Conservation (phyloP, 2,888 invertebrate genomes). For the Conomelus anceps region DNA sequence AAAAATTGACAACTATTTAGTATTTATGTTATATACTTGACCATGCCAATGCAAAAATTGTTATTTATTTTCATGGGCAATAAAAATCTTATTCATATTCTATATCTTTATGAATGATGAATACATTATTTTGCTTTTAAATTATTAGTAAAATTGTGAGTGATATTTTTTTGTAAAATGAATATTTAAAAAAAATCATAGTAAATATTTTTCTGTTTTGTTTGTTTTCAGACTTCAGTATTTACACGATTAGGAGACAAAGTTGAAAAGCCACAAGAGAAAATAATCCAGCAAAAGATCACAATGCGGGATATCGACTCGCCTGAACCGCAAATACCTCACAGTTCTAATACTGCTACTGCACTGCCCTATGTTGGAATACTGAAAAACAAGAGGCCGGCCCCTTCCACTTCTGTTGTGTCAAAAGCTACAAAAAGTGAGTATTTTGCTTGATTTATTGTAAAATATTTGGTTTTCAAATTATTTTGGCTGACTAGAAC, state of each 20-base stretch:
- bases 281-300: not conserved
- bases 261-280: not conserved
- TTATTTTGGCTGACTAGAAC: too few species aligned
- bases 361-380: slow-evolving; percentile 17
- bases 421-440: slow-evolving; percentile 4
- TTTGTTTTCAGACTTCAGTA: not conserved
- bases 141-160: too few species aligned
- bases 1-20: too few species aligned
- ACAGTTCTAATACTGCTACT: not conserved
- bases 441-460: not conserved
- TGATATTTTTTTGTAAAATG: not conserved
- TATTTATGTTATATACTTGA: too few species aligned
- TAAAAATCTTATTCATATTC: too few species aligned
- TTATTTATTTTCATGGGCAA: too few species aligned
- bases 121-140: too few species aligned
- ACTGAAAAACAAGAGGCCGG: slow-evolving; percentile 2
- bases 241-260: not conserved
- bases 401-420: not conserved
- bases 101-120: too few species aligned
- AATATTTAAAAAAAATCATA: not conserved
- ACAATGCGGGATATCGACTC: too few species aligned
- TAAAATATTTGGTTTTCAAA: too few species aligned
- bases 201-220: not conserved
- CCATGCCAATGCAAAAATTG: too few species aligned
- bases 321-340: not conserved